phyloP scores from a whole-genome alignment of 2,797 vertebrate species.

The Sebastes itinus region DNA sequence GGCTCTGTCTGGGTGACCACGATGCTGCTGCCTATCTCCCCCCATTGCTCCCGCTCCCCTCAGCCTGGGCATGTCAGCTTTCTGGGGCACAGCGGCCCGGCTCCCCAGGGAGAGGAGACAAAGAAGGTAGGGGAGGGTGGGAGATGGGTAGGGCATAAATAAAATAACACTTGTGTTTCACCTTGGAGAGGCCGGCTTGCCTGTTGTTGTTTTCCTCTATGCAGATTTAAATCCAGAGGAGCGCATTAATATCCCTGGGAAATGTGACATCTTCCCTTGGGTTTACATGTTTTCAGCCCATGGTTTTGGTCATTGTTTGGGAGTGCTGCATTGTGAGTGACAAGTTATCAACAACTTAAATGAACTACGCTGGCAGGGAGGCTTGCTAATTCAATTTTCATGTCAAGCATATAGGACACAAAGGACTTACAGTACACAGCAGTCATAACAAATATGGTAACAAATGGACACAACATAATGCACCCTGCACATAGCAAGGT shows the following conservation, averaged over 20 bases:
- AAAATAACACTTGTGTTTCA: constrained; percentile 78
- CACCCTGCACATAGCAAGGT: not conserved
- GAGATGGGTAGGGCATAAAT: constrained; percentile 66
- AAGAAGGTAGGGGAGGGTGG: constrained; percentile 15
- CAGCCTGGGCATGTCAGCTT: constrained; percentile 67
- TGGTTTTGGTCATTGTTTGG: constrained; percentile 48
- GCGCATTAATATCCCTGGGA: constrained; percentile 49
- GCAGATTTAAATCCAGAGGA: constrained; percentile 62
- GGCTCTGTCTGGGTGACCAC: constrained; percentile 60
- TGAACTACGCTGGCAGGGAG: not conserved
- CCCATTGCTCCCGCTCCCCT: constrained; percentile 47
- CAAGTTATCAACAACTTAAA: constrained; percentile 29
- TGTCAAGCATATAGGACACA: not conserved
- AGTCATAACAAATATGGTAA: constrained; percentile 23
- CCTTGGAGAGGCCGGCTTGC: constrained; percentile 67
- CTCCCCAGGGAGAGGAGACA: constrained; percentile 65
- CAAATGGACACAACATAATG: not conserved
- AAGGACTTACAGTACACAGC: constrained; percentile 1
- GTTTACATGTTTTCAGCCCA: constrained; percentile 32
- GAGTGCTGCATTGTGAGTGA: constrained; percentile 41
- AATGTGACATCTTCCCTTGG: constrained; percentile 41
- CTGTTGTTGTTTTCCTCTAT: constrained; percentile 62
- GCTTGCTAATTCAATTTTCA: constrained; percentile 37
- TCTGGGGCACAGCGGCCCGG: constrained; percentile 71
- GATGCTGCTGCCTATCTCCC: constrained; percentile 43